Evolutionary conservation across 2,113 vertebrate species (phyloP), one percentile per base, ranked within the genome.

Genomic region (Helogale parvula): DNA sequence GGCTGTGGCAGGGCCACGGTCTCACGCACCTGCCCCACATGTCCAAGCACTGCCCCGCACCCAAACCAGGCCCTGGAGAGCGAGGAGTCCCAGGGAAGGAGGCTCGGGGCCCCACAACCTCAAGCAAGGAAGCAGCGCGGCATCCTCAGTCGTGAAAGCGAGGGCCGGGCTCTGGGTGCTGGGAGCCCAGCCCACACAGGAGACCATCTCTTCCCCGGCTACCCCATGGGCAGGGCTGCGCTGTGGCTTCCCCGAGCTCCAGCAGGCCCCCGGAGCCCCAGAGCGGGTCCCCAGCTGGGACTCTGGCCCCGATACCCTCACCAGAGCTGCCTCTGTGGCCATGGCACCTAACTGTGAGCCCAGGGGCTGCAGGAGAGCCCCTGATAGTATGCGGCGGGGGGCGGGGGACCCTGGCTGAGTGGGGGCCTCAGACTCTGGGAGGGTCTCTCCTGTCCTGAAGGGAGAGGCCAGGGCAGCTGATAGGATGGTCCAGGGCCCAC

Each of bases 291-390:
- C n/a, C n/a, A 5, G 68, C 41, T 33, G 68, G 77, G n/a, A 41
- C 16, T 31, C 23, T 12, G 6, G 81, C 81, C 91, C 29, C 7
- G 1, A 57, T 7, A 21, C 54, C 54, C 5, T 57, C 54, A 57
- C 19, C 6, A 19, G 15, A 5, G 54, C 17, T 21, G 19, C 54
- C 54, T 7, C 23, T 50, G 15, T 0, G 0, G 54, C 19, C 3
- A 0, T 5, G 38, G 19, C 15, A 41, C 80, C 17, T n/a, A n/a
- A 50, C 0, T 2, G 5, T 41, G 33, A 47, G 47, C 1, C 77
- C 45, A 47, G 16, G 45, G 35, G 14, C 25, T 41, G 54, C 6
- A 21, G 21, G 31, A 63, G 57, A 72, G 14, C 38, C 47, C 41
- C 35, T 29, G 3, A 29, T 2, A 23, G 33, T 4, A 45, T 7